A percentile compares a stretch with the other conserved stretches of the same genome.
Evolutionary conservation across 2,888 invertebrate genomes (phyloP).

Genomic region (Sinhomidia bicolor): DNA sequence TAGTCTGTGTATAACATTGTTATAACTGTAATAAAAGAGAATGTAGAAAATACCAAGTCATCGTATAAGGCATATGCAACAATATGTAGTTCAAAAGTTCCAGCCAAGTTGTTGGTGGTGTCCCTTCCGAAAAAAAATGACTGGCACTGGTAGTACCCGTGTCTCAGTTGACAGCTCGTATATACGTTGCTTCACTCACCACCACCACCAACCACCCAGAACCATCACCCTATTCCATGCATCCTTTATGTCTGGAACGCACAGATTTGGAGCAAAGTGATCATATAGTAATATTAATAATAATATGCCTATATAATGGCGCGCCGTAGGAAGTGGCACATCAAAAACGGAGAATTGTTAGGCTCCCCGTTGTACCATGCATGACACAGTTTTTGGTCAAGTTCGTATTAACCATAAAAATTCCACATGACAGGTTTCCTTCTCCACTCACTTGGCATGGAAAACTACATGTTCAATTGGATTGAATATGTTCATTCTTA

Average conservation of each 20-base stretch:
- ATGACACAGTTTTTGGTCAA: not conserved
- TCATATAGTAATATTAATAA: not conserved
- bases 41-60: not conserved
- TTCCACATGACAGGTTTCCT: not conserved
- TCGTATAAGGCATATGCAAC: not conserved
- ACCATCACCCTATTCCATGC: not conserved
- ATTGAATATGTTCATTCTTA: no score
- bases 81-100: not conserved
- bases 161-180: not conserved
- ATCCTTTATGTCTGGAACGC: not conserved
- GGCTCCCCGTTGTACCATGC: not conserved
- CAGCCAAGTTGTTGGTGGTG: not conserved
- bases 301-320: not conserved
- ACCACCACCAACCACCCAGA: not conserved
- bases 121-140: not conserved
- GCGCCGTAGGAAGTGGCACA: not conserved
- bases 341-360: not conserved
- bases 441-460: not conserved
- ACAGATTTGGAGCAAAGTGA: not conserved
- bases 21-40: no score
- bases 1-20: not conserved
- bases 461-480: not conserved
- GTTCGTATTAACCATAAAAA: not conserved
- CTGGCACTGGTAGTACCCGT: not conserved
- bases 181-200: not conserved